Evolutionary conservation across 1,140 invertebrate genomes (phyloP), one percentile per base, ranked within the genome.

Genomic region (Trachymyrmex septentrionalis): DNA sequence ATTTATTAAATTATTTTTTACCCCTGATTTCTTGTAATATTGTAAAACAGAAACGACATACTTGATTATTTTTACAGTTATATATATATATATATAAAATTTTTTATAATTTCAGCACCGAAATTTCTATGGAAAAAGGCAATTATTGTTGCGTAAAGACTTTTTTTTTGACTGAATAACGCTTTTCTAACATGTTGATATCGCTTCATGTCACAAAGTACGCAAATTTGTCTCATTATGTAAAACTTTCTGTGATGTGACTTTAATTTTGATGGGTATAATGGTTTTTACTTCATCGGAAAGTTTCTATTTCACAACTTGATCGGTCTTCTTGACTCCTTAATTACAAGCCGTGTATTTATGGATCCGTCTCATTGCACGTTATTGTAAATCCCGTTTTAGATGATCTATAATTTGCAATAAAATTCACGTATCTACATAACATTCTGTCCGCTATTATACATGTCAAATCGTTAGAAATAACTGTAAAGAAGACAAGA

Each of bases 301-400:
- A 81, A 81, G 78, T 81, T 81, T 71, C 66, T 71, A 55, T 69
- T 81, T 81, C 78, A 57, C 78, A 57, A 81, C 66, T 67, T 55
- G 77, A 81, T 81, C 19, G n/a, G 77, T 55, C 30, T 66, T 81
- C 66, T 72, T 72, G 50, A 72, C 66, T 72, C 24, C 21, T 57
- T 81, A 81, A 81, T 81, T 72, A 81, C 30, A 27, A 53, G 12
- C 27, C 61, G 44, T 53, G 59, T 75, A 59, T 67, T 80, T 67
- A 27, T 12, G 61, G 3, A 7, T 12, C 14, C 2, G 24, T 57
- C 19, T 72, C 10, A 34, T 67, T 78, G 76, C 44, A 66, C 10
- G 9, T 44, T 44, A 44, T 9, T 53, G 73, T 76, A 73, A 75
- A 78, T 12, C 24, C 2, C 38, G 21, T 67, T 78, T 78, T 48